These are phyloP conservation scores for Semicossyphus pulcher DNA, from an alignment of 2,113 vertebrate genomes.

Conservation along the genomic window DNA sequence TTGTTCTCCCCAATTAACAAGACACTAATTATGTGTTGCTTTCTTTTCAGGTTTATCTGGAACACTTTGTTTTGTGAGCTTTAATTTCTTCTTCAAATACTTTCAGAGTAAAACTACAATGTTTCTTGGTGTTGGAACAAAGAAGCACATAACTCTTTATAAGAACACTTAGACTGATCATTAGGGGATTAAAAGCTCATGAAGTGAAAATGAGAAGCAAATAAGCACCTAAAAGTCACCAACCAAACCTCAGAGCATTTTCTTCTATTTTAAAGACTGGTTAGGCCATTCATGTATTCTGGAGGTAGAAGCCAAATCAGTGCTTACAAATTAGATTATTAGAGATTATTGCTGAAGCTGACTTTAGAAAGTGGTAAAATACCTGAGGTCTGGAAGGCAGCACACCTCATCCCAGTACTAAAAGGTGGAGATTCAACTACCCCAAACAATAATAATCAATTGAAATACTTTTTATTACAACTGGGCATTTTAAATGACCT, in stretches of 20 bases:
- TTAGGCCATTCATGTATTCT: no score
- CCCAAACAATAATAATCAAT: no score
- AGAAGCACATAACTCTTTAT: constrained; percentile 13
- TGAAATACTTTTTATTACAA: no score
- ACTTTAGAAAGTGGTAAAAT: no score
- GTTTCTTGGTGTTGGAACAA: constrained; percentile 1
- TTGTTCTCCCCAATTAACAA: constrained; percentile 75
- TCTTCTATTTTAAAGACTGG: constrained; percentile 13
- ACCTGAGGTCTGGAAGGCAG: no score
- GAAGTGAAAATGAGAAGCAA: constrained; percentile 15
- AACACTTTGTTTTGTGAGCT: constrained; percentile 45
- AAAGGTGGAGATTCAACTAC: no score
- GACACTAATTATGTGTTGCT: constrained; percentile 71
- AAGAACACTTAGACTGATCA: not conserved
- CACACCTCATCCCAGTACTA: no score
- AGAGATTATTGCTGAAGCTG: no score
- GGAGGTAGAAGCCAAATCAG: no score
- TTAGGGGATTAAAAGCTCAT: constrained; percentile 15
- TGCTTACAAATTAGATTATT: no score
- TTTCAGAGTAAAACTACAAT: not conserved
- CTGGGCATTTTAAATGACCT: no score
- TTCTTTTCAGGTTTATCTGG: constrained; percentile 57
- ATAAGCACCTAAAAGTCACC: constrained; percentile 7
- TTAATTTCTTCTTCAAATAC: constrained; percentile 35
- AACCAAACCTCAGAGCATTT: constrained; percentile 2